phyloP scores from a whole-genome alignment of 2,797 vertebrate species.

The Phalanger gymnotis region DNA sequence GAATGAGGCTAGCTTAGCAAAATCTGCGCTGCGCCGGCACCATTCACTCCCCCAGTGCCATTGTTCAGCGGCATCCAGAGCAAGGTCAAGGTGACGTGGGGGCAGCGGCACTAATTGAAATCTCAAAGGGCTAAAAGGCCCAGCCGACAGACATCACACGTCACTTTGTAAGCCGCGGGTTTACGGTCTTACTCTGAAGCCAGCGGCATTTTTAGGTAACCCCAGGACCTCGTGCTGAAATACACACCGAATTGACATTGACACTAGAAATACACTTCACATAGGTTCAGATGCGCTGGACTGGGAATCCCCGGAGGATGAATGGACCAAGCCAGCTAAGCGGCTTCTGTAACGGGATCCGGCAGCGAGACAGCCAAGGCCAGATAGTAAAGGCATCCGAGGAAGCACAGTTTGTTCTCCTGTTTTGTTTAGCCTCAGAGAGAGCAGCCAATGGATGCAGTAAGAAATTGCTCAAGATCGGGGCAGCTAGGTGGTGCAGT shows the following conservation, averaged over 20 bases:
- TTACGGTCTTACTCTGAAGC: not conserved
- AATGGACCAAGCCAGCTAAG: not conserved
- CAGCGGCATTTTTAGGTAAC: not conserved
- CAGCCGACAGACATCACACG: not conserved
- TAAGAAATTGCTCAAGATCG: not conserved
- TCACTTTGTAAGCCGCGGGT: not conserved
- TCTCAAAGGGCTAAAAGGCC: not conserved
- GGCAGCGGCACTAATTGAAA: not conserved
- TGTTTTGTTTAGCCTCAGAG: not conserved
- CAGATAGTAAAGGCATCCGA: not conserved
- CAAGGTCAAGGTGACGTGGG: slow-evolving; percentile 32
- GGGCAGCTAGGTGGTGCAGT: too few species aligned
- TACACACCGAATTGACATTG: not conserved
- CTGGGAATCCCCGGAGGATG: not conserved
- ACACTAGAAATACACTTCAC: not conserved
- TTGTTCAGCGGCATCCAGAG: slow-evolving; percentile 56
- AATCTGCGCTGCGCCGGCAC: slow-evolving; percentile 54
- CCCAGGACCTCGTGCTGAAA: not conserved
- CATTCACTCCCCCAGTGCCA: slow-evolving; percentile 46
- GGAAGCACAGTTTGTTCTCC: not conserved
- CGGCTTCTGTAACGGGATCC: not conserved
- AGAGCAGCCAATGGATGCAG: not conserved
- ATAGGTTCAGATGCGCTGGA: not conserved
- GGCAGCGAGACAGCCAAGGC: not conserved
- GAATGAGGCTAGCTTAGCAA: slow-evolving; percentile 68